A percentile compares a stretch with the other conserved stretches of the same genome.
phyloP scores from a whole-genome alignment of 2,113 vertebrate species.

The Tamias sibiricus region DNA sequence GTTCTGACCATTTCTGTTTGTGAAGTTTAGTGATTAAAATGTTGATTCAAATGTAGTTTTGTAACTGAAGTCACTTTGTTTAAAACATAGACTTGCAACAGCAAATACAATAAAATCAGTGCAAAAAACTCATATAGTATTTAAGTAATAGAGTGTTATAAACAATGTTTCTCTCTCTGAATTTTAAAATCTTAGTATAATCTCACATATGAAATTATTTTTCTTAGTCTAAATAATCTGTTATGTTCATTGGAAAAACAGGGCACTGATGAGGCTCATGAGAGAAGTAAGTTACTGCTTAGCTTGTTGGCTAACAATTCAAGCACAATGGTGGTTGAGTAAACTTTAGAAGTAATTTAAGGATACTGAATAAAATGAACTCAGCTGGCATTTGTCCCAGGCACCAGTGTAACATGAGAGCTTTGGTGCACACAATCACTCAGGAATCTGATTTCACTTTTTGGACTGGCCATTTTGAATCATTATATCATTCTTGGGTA shows the following conservation, averaged over 20 bases:
- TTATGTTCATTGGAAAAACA: conserved; percentile 25
- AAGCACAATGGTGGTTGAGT: conserved; percentile 37
- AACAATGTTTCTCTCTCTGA: neutral
- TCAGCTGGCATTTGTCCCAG: conserved; percentile 42
- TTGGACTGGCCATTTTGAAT: conserved; percentile 49
- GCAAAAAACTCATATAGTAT: neutral
- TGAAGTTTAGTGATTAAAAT: neutral
- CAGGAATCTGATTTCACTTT: conserved; percentile 43
- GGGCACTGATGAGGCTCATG: neutral
- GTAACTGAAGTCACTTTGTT: neutral
- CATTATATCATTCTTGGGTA: conserved; percentile 26
- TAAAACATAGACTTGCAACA: neutral
- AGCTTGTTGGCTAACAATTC: conserved; percentile 18
- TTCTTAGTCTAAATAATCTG: neutral
- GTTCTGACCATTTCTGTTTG: neutral
- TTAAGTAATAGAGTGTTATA: neutral
- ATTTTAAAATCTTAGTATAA: conserved; percentile 11
- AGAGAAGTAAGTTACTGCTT: neutral
- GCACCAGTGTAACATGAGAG: conserved; percentile 27
- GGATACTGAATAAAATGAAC: conserved; percentile 36
- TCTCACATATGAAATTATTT: conserved; percentile 9
- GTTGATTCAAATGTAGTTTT: conserved; percentile 13
- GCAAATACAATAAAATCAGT: neutral
- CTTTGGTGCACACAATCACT: conserved; percentile 55
- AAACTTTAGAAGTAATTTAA: conserved; percentile 64